These are phyloP conservation scores for Dioctria linearis DNA, from an alignment of 2,888 invertebrate genomes.

Conservation along the genomic window DNA sequence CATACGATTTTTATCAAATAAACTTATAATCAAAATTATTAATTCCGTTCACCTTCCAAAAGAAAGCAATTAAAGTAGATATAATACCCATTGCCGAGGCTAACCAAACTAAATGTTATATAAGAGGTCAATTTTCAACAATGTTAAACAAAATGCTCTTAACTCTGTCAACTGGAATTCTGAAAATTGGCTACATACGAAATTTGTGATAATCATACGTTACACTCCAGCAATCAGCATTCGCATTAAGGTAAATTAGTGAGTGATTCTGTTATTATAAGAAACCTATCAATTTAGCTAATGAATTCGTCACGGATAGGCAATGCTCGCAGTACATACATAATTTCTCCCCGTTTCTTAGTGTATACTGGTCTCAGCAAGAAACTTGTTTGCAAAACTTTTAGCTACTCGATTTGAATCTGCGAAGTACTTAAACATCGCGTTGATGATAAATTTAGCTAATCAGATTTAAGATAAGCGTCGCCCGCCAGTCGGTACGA, in stretches of 20 bases:
- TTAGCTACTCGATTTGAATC: conserved; percentile 16
- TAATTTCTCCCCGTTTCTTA: background rate
- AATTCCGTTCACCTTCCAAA: too few species aligned
- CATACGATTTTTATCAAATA: too few species aligned
- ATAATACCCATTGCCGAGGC: too few species aligned
- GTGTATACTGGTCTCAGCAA: background rate
- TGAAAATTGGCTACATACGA: too few species aligned
- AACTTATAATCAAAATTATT: too few species aligned
- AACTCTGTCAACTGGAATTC: too few species aligned
- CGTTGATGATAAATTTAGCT: conserved; percentile 51
- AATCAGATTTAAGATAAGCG: conserved; percentile 46
- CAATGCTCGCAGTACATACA: background rate
- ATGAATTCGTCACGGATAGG: background rate
- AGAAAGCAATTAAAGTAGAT: too few species aligned
- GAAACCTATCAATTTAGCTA: background rate
- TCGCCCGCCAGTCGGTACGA: conserved; percentile 15
- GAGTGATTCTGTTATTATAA: background rate
- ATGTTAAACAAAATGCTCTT: too few species aligned
- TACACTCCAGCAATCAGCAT: background rate
- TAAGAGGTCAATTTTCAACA: too few species aligned
- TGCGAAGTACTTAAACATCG: conserved; percentile 25
- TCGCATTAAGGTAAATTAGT: background rate
- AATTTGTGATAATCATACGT: background rate
- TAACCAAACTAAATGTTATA: too few species aligned
- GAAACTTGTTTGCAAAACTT: conserved; percentile 6